phyloP scores from a whole-genome alignment of 2,888 invertebrate species.

The Junonia oenone region DNA sequence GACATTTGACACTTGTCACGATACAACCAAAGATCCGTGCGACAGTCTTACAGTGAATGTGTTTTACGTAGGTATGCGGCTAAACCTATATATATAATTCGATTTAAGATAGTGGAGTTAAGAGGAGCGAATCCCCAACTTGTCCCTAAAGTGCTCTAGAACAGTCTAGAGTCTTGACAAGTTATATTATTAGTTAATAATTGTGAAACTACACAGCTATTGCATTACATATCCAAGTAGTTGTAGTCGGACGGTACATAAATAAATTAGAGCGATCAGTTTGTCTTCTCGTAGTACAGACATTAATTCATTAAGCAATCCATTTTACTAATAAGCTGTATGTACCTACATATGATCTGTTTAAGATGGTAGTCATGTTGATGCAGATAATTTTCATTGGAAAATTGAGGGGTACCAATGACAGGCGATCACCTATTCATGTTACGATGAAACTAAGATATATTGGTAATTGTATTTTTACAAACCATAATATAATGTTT shows the following conservation, averaged over 20 bases:
- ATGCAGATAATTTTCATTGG: too few relatives aligned
- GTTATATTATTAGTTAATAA: not conserved
- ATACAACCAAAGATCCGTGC: too few relatives aligned
- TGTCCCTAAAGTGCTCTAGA: not conserved
- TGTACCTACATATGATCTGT: too few relatives aligned
- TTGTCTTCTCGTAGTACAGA: not conserved
- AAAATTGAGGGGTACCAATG: too few relatives aligned
- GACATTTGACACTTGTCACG: too few relatives aligned
- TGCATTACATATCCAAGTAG: not conserved
- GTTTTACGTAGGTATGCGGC: not conserved
- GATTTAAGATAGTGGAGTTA: not conserved
- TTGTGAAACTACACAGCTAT: not conserved
- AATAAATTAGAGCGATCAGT: not conserved
- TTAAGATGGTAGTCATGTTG: too few relatives aligned
- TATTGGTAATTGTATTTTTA: too few relatives aligned
- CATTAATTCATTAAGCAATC: not conserved
- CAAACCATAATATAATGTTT: too few relatives aligned
- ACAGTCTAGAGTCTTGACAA: not conserved
- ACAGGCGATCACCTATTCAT: too few relatives aligned
- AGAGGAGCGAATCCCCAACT: not conserved
- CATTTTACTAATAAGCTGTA: too few relatives aligned
- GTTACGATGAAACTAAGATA: too few relatives aligned
- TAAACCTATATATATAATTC: not conserved
- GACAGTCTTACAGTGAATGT: not conserved
- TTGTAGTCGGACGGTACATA: not conserved